A percentile compares a stretch with the other conserved stretches of the same genome.
Conservation (phyloP, 2,113 vertebrate genomes). For the Kobus ellipsiprymnus region DNA sequence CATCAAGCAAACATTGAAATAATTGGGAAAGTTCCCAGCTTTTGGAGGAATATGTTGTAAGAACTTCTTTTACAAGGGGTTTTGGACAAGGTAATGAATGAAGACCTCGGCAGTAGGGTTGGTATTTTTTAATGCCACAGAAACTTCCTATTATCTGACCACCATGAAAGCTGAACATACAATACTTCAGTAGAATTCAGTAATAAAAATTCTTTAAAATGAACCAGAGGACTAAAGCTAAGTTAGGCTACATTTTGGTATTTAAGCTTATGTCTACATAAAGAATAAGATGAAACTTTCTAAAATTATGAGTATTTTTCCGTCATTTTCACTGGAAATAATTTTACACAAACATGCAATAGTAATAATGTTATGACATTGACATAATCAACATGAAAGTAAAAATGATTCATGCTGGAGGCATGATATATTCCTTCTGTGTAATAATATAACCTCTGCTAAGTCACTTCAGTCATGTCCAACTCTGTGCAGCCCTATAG, state of each 20-base stretch:
- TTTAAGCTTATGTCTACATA: background rate
- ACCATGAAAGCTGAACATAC: background rate
- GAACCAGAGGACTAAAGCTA: background rate
- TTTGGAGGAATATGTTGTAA: background rate
- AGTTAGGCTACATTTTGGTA: background rate
- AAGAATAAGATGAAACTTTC: background rate
- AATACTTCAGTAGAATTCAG: background rate
- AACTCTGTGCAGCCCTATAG: no score
- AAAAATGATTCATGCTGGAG: background rate
- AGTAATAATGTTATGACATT: background rate
- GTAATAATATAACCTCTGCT: background rate
- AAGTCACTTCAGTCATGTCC: no score
- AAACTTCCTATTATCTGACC: background rate
- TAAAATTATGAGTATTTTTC: constrained; percentile 7
- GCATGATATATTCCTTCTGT: background rate
- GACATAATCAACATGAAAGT: background rate
- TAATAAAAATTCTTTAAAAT: background rate
- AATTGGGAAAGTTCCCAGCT: background rate
- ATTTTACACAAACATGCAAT: background rate
- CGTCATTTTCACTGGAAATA: background rate
- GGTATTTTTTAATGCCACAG: background rate
- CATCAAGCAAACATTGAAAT: background rate
- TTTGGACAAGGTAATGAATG: constrained; percentile 11
- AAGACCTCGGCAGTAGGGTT: background rate
- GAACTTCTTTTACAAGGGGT: background rate